A percentile compares a stretch with the other conserved stretches of the same genome.
These are phyloP conservation scores for Drosophila arizonae DNA, from an alignment of 1,140 invertebrate genomes.

Conservation along the genomic window DNA sequence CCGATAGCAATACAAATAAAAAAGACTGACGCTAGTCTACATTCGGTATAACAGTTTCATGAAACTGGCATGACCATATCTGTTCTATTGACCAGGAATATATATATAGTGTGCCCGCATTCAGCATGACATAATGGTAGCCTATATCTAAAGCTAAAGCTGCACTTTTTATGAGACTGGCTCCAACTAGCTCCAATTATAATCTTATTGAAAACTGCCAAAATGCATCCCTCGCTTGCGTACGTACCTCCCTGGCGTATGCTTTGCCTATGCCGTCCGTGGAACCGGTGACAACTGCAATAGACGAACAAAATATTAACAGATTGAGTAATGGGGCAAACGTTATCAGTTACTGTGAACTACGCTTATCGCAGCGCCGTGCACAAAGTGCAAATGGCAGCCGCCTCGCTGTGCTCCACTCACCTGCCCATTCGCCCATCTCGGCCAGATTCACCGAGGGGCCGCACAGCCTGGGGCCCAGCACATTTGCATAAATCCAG, in stretches of 20 bases:
- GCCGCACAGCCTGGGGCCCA: constrained; percentile 80
- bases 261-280: constrained; percentile 97
- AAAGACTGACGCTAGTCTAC: too few species aligned
- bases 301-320: constrained; percentile 50
- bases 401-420: constrained; percentile 44
- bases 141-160: too few species aligned
- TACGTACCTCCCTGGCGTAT: constrained; percentile 89
- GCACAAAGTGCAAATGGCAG: constrained; percentile 20
- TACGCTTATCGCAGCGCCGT: not conserved
- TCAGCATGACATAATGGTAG: too few species aligned
- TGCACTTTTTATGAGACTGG: too few species aligned
- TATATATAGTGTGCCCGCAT: too few species aligned
- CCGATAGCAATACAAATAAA: too few species aligned
- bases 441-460: constrained; percentile 81
- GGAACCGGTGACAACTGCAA: constrained; percentile 93
- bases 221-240: not conserved
- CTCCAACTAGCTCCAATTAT: too few species aligned
- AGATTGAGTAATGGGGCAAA: not conserved
- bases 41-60: too few species aligned
- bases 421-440: constrained; percentile 84
- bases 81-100: too few species aligned
- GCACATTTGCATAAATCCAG: constrained; percentile 82
- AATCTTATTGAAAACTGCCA: too few species aligned
- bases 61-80: too few species aligned
- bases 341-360: constrained; percentile 39